Conservation (phyloP, 2,888 invertebrate genomes). For the Ormyrus nitidulus region DNA sequence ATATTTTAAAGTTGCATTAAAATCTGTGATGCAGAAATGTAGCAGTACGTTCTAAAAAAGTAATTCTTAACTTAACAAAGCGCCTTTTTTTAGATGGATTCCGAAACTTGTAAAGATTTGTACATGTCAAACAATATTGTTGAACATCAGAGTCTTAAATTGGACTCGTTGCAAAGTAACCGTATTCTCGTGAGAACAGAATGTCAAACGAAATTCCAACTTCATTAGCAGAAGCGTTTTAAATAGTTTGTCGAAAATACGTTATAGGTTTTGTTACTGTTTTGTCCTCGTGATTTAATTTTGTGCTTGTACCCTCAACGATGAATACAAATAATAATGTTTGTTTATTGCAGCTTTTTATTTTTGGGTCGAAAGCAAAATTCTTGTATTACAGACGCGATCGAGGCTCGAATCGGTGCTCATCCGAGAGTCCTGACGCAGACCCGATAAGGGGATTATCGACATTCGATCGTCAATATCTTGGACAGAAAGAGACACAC, state of each 20-base stretch:
- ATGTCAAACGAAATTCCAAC: background rate
- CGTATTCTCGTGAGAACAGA: background rate
- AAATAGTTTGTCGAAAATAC: constrained; percentile 20
- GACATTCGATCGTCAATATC: constrained; percentile 64
- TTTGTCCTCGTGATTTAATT: background rate
- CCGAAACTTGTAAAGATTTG: constrained; percentile 18
- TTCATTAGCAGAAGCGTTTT: background rate
- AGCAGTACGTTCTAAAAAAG: too few species aligned
- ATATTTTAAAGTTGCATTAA: too few species aligned
- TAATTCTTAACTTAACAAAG: too few species aligned
- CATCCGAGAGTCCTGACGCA: constrained; percentile 5
- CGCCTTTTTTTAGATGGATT: constrained; percentile 18
- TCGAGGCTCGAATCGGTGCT: constrained; percentile 9
- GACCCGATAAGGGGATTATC: constrained; percentile 66
- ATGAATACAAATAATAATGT: background rate
- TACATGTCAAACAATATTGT: background rate
- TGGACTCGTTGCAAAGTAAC: background rate
- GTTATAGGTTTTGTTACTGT: background rate
- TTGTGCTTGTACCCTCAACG: background rate
- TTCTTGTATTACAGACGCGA: background rate
- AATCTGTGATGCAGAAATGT: too few species aligned
- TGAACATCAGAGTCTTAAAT: background rate
- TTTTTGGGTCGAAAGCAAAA: background rate
- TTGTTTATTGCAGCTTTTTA: background rate
- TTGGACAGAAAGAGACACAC: constrained; percentile 36